Base-by-base conservation (phyloP, 1,140 invertebrate species). In the Cephus cinctus region DNA sequence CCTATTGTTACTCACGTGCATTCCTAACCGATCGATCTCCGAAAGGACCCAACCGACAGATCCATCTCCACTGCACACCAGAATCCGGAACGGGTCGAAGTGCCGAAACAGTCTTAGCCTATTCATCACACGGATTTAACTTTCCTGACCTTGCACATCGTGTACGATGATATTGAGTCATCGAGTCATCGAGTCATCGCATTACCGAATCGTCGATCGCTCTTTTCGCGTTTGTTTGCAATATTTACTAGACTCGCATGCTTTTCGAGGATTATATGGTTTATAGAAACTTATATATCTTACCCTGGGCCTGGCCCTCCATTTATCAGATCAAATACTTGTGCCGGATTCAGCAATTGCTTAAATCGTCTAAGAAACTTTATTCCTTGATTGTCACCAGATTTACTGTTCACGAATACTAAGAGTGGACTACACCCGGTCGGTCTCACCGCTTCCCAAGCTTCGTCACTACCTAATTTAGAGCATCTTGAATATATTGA, bases 381-480 rank as follows among this genome's bases (percentile, higher is more conserved):
- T n/a, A 97, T 86, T 50, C 93, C 95, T 79, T 95, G 93, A 78
- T 97, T 97, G 80, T 98, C 95, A 57, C 95, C 95, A 47, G 93
- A 96, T 78, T 97, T 96, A 36, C 94, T 96, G 78, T 98, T 98
- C 54, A 98, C 94, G 71, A 97, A 97, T 31, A 98, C 94, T 46
- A 98, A 82, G 35, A 98, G 83, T 22, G 95, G 94, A 49, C 87
- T 90, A 50, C 88, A 90, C 40, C 84, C 86, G 47, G 83, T 83
- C 43, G 88, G 86, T 76, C 90, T 74, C 46, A 86, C 80, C n/a
- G 86, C 88, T 71, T 94, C 89, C 92, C 94, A 96, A 41, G 89
- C 87, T 66, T 94, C 93, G 75, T 90, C 94, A 65, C 67, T 85
- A 60, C 76, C 82, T 82, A 34, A 45, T 45, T 47, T n/a, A 9